Conservation (phyloP, 2,888 invertebrate species). For the Empis livida region DNA sequence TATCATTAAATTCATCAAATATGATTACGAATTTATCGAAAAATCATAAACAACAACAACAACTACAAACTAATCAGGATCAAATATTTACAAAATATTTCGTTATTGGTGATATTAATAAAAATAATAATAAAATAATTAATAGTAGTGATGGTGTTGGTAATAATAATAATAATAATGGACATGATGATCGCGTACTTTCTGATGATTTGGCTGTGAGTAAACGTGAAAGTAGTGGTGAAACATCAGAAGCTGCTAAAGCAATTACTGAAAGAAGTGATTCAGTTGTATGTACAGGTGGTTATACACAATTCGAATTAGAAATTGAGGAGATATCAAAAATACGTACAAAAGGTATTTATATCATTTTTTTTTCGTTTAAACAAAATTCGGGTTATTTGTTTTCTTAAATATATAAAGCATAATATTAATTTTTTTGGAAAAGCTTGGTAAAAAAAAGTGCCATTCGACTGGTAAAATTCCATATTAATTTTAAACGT, state of each 20-base stretch:
- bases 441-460: too few species aligned
- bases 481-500: too few species aligned
- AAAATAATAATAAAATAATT: neutral
- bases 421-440: too few species aligned
- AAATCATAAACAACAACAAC: neutral
- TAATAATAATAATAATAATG: neutral
- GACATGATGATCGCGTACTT: neutral
- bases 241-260: constrained; percentile 8
- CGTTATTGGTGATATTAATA: neutral
- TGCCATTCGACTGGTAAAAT: too few species aligned
- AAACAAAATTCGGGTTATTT: too few species aligned
- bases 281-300: constrained; percentile 12
- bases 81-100: too few species aligned
- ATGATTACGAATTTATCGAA: neutral
- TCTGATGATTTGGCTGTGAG: constrained; percentile 8
- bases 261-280: constrained; percentile 12
- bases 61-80: neutral
- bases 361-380: constrained; percentile 5
- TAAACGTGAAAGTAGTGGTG: constrained; percentile 10
- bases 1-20: neutral
- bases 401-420: too few species aligned
- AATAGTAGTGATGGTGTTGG: neutral
- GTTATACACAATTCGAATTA: constrained; percentile 10
- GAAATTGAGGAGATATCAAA: constrained; percentile 14
- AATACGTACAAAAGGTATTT: constrained; percentile 13